phyloP scores from a whole-genome alignment of 2,797 vertebrate species.

The Alauda arvensis region DNA sequence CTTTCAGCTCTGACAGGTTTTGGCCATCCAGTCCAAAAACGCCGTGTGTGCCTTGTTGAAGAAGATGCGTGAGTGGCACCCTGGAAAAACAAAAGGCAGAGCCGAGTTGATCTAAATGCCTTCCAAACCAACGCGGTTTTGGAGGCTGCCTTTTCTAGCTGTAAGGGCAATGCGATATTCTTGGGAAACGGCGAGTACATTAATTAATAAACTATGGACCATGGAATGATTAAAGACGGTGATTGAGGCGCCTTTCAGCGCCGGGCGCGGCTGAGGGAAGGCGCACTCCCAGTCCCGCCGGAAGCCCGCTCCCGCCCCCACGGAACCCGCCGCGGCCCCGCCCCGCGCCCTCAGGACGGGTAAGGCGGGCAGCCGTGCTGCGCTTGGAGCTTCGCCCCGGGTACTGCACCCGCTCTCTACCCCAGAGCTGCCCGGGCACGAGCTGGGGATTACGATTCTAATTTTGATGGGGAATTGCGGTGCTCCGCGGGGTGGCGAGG shows the following conservation, averaged over 20 bases:
- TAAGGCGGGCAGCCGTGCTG: rapidly evolving
- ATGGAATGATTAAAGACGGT: rapidly evolving
- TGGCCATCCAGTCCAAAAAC: neutral
- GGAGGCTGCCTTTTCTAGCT: neutral
- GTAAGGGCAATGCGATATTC: neutral
- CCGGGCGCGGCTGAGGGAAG: rapidly evolving
- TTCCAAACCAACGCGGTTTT: neutral
- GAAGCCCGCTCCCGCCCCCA: neutral
- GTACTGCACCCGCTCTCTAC: rapidly evolving
- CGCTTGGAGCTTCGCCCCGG: rapidly evolving
- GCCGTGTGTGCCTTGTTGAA: neutral
- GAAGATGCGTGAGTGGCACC: neutral
- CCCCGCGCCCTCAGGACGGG: neutral
- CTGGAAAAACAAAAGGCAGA: neutral
- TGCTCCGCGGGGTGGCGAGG: neutral
- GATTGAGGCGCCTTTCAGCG: rapidly evolving
- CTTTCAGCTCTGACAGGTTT: neutral
- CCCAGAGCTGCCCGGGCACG: neutral
- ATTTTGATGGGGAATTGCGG: neutral
- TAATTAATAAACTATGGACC: rapidly evolving
- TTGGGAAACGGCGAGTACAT: rapidly evolving
- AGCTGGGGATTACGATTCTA: rapidly evolving
- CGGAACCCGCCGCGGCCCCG: neutral
- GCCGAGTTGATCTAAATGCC: neutral
- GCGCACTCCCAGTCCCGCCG: rapidly evolving